Evolutionary conservation across 2,113 vertebrate species (phyloP).

Genomic region (Ia io): DNA sequence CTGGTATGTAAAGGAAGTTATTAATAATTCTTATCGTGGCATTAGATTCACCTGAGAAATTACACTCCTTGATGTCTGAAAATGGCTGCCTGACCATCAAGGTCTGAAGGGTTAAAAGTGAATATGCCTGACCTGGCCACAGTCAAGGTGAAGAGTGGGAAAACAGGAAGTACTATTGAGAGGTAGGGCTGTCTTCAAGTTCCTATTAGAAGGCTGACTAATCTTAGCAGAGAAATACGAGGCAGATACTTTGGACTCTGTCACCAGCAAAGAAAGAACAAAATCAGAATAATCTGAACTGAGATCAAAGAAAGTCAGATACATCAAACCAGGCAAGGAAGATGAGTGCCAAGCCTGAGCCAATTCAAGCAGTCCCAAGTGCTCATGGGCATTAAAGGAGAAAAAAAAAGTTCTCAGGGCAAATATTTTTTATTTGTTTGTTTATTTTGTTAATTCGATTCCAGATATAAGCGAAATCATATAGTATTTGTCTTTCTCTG

Average conservation of each 20-base stretch:
- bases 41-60: background rate
- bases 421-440: background rate
- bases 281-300: background rate
- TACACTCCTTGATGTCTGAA: background rate
- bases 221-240: background rate
- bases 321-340: slow-evolving; percentile 1
- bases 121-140: background rate
- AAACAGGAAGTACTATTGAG: background rate
- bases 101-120: background rate
- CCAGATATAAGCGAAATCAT: background rate
- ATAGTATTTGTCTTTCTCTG: background rate
- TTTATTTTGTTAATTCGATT: background rate
- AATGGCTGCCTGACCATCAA: background rate
- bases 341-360: background rate
- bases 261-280: background rate
- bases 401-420: background rate
- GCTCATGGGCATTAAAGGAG: background rate
- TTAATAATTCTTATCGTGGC: background rate
- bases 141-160: background rate
- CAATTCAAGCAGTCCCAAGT: background rate
- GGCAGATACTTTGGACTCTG: background rate
- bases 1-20: background rate
- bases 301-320: background rate
- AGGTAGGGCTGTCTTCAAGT: background rate
- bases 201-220: background rate